These are phyloP conservation scores for Arge pagana DNA, from an alignment of 2,888 invertebrate species.

Conservation along the genomic window DNA sequence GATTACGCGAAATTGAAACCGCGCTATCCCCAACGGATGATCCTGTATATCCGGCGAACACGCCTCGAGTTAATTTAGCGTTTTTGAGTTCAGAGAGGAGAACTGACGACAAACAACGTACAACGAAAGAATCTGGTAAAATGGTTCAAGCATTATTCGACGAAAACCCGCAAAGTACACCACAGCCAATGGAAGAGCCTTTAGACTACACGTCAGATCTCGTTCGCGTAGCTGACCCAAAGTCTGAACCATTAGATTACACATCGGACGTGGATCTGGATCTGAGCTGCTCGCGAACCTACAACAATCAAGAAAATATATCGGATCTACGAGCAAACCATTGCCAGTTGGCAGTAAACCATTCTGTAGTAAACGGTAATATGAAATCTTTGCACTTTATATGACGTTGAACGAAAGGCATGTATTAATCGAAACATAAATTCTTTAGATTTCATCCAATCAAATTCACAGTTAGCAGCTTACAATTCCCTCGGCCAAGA, in stretches of 20 bases:
- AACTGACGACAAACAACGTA: no score
- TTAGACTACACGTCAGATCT: conserved; percentile 40
- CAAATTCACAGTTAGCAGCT: conserved; percentile 31
- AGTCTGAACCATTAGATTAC: conserved; percentile 33
- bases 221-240: conserved; percentile 14
- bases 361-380: conserved; percentile 2
- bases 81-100: no score
- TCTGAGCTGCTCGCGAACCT: not conserved
- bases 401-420: conserved; percentile 14
- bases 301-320: not conserved
- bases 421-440: no score
- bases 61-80: no score
- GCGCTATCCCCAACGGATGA: no score
- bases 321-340: no score
- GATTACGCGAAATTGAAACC: no score
- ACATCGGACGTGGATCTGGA: conserved; percentile 18
- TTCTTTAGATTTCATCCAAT: no score
- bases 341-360: not conserved
- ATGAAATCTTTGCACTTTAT: not conserved
- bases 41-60: no score
- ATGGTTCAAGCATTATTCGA: no score
- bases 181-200: conserved; percentile 38
- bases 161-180: no score
- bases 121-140: no score
- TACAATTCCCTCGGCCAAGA: conserved; percentile 40